Percentiles rank a stretch among this genome's conserved stretches.
phyloP scores from a whole-genome alignment of 2,888 invertebrate species.

The Quadriops clusia region DNA sequence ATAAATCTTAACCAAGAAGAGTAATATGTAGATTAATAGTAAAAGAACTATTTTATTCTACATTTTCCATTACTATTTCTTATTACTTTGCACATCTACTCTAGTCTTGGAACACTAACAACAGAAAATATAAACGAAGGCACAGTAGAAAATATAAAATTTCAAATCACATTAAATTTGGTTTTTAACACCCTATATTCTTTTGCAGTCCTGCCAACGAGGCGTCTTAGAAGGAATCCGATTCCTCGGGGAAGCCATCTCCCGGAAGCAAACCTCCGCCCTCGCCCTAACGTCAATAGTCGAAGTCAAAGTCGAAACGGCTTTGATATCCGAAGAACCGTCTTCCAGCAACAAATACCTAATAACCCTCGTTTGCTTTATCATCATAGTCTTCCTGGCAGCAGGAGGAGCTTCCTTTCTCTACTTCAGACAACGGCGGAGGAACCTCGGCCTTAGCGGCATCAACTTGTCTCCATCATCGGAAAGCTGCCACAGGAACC shows the following conservation, averaged over 20 bases:
- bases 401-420: constrained; percentile 38
- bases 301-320: constrained; percentile 67
- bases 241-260: constrained; percentile 50
- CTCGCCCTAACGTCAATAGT: constrained; percentile 59
- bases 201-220: constrained; percentile 41
- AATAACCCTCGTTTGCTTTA: constrained; percentile 37
- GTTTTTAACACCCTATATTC: too few relatives aligned
- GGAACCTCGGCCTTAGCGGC: constrained; percentile 41
- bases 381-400: constrained; percentile 32
- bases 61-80: too few relatives aligned
- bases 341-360: constrained; percentile 40
- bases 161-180: too few relatives aligned
- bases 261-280: constrained; percentile 47
- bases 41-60: too few relatives aligned
- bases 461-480: constrained; percentile 42
- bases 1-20: too few relatives aligned
- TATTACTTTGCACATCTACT: too few relatives aligned
- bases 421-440: constrained; percentile 45
- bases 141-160: too few relatives aligned
- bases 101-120: too few relatives aligned
- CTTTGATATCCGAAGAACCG: constrained; percentile 44
- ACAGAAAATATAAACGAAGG: too few relatives aligned
- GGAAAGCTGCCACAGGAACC: constrained; percentile 51
- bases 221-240: constrained; percentile 45
- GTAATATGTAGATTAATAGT: too few relatives aligned